phyloP scores from a whole-genome alignment of 2,797 vertebrate genomes.

The Podargus strigoides region DNA sequence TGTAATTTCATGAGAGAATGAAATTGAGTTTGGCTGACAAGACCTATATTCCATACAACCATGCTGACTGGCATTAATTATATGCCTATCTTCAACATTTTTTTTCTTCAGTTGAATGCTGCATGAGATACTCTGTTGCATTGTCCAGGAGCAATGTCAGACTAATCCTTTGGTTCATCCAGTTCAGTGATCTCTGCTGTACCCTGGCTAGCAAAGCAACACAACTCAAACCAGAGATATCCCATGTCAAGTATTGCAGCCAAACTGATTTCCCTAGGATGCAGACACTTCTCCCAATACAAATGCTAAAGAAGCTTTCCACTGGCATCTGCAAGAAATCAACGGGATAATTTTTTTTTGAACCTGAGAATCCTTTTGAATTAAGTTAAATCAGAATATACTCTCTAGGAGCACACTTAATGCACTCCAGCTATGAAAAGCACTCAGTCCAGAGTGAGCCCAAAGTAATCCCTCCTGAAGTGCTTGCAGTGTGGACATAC shows the following conservation, averaged over 20 bases:
- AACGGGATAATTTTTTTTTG: not conserved
- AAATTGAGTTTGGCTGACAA: conserved; percentile 13
- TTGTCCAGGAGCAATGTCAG: not conserved
- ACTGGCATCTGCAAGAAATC: not conserved
- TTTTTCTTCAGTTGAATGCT: not conserved
- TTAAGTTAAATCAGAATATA: not conserved
- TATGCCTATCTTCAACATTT: not conserved
- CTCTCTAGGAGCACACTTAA: not conserved
- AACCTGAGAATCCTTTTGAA: not conserved
- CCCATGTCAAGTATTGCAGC: rapidly evolving
- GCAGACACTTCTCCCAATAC: not conserved
- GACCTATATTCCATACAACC: not conserved
- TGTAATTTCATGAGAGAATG: conserved; percentile 45
- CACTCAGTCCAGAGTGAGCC: not conserved
- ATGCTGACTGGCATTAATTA: conserved; percentile 1
- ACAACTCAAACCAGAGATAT: not conserved
- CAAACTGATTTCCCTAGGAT: not conserved
- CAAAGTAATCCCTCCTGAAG: not conserved
- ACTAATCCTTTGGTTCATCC: not conserved
- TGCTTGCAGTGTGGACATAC: not conserved
- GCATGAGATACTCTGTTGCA: not conserved
- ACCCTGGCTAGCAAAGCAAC: not conserved
- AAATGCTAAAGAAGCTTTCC: not conserved
- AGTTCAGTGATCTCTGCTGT: not conserved
- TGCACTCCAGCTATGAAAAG: not conserved